Base-by-base conservation (phyloP, 2,888 invertebrate genomes). In the Strigamia transsilvanica region DNA sequence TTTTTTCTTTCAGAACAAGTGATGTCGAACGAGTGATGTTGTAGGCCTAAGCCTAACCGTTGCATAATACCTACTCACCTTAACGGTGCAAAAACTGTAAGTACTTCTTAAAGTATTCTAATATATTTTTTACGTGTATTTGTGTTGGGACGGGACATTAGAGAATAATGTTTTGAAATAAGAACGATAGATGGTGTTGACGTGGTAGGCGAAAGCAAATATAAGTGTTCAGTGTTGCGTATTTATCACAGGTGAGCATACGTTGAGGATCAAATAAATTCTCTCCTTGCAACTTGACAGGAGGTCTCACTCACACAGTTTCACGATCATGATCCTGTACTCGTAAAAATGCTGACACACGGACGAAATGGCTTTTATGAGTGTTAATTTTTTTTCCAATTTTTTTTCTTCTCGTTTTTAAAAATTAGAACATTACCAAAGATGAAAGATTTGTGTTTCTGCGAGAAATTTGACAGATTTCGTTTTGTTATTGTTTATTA, bases 231-330 rank as follows among this genome's bases (percentile, higher is more conserved):
- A 56, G 56, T 56, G 56, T 18, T 18, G 56, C 56, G 18, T 18
- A 56, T 56, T 56, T 56, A 56, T 56, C 56, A 56, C 56, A 56
- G 56, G 56, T 56, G 56, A 56, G 56, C 56, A 56, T 56, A 56
- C 56, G 56, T 56, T 56, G 56, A 56, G 21, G 56, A 56, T 56
- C n/a, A 21, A n/a, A 56, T 56, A 56, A 56, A 56, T 56, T 56
- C 10, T 18, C 56, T 56, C 18, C 56, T 32, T 23, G 12, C 73
- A 73, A 73, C 73, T 73, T 73, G 73, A 73, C 73, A 73, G 73
- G 56, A 56, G 21, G 21, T n/a, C 15, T 9, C 13, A 66, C 23
- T 21, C 27, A 73, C 7, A 12, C 73, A 73, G 32, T 73, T 73
- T 73, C 73, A 73, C 32, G 32, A n/a, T 32, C 23, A 73, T 73